Percentiles rank a stretch among this genome's conserved stretches.
Evolutionary conservation across 2,888 invertebrate genomes (phyloP).

Genomic region (Ceramica pisi): DNA sequence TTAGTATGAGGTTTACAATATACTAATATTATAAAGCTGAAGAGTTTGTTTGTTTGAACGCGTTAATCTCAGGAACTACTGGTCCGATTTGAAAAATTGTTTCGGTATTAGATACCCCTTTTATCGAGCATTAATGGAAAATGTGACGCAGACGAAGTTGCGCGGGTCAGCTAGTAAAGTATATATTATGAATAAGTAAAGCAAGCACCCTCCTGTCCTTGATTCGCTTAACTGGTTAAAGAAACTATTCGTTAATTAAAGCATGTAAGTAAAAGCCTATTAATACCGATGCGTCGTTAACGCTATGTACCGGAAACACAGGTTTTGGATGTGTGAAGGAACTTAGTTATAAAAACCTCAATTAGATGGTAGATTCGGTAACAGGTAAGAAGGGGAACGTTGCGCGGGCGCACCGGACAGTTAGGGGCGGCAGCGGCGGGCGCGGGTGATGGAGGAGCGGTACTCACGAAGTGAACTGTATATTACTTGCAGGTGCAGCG

Average conservation of each 20-base stretch:
- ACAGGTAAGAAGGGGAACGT: constrained; percentile 55
- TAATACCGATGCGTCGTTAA: constrained; percentile 40
- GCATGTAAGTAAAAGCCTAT: constrained; percentile 21
- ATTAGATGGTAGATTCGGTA: constrained; percentile 53
- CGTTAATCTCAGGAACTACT: too few species aligned
- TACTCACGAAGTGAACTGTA: constrained; percentile 56
- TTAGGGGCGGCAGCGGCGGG: constrained; percentile 13
- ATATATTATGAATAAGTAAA: not conserved
- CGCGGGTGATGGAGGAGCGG: constrained; percentile 37
- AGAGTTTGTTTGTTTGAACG: too few species aligned
- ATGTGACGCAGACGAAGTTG: too few species aligned
- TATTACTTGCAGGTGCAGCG: constrained; percentile 81
- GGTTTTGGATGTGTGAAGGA: constrained; percentile 47
- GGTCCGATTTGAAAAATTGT: too few species aligned
- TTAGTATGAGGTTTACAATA: too few species aligned
- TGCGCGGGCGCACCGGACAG: constrained; percentile 36
- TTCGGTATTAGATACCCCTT: too few species aligned
- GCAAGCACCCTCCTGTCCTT: not conserved
- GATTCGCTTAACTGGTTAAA: not conserved
- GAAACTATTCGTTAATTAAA: constrained; percentile 21
- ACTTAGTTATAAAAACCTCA: constrained; percentile 55
- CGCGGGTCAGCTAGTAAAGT: too few species aligned
- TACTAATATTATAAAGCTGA: too few species aligned
- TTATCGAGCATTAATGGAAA: too few species aligned
- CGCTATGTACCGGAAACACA: constrained; percentile 53